Evolutionary conservation across 2,113 vertebrate species (phyloP).

Genomic region (Callithrix jacchus): DNA sequence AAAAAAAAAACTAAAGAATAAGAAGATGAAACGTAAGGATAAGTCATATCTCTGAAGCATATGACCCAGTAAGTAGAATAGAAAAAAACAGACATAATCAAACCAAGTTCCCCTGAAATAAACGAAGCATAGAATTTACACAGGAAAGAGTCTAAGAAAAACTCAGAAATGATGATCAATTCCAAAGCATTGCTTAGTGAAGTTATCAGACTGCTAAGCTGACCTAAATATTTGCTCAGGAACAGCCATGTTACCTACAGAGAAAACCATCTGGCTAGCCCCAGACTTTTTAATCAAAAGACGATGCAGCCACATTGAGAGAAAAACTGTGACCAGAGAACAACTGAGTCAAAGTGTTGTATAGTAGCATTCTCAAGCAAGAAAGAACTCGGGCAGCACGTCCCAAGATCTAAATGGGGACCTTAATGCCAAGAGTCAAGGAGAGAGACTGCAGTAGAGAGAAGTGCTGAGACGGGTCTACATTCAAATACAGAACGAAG

Average conservation of each 20-base stretch:
- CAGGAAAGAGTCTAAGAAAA: not conserved
- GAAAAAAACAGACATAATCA: not conserved
- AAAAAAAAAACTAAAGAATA: not conserved
- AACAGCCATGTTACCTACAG: not conserved
- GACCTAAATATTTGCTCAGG: not conserved
- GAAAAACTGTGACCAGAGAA: not conserved
- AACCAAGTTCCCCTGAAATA: not conserved
- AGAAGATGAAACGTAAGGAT: not conserved
- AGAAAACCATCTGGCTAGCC: not conserved
- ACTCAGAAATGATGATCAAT: not conserved
- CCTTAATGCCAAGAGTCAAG: not conserved
- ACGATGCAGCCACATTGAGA: fast-evolving
- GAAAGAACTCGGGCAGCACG: fast-evolving
- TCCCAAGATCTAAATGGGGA: not conserved
- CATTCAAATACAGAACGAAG: not conserved
- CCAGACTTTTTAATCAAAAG: not conserved
- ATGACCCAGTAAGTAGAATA: not conserved
- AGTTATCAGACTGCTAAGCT: not conserved
- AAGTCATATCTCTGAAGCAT: not conserved
- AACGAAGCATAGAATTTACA: not conserved
- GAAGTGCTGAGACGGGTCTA: not conserved
- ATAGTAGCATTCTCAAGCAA: not conserved
- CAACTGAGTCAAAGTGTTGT: not conserved
- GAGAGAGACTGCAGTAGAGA: not conserved
- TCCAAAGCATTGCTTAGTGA: not conserved